These are phyloP conservation scores for Pammene aurita DNA, from an alignment of 2,888 invertebrate species.

Conservation along the genomic window DNA sequence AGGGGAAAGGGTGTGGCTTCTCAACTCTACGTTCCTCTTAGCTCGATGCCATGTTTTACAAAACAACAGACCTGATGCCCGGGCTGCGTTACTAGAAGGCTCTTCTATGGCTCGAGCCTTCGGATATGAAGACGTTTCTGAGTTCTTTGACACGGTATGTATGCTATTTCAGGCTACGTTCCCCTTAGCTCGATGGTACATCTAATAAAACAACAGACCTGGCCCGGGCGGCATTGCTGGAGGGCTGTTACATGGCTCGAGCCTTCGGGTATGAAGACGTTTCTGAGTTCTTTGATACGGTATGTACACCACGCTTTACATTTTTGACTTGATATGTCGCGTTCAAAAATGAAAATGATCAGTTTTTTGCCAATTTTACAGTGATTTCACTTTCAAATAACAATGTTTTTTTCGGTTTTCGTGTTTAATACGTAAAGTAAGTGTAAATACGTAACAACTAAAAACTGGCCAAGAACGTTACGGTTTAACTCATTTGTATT, in stretches of 20 bases:
- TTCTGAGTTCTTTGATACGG: slow-evolving; percentile 72
- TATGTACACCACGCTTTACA: no score
- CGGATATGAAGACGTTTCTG: slow-evolving; percentile 61
- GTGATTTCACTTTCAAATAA: no score
- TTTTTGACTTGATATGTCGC: no score
- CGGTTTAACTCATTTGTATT: not conserved
- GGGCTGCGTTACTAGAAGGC: slow-evolving; percentile 68
- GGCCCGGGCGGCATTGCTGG: slow-evolving; percentile 69
- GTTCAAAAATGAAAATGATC: no score
- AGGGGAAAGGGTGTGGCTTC: slow-evolving; percentile 63
- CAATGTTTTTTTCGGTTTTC: no score
- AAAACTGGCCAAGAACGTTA: no score
- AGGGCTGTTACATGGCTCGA: slow-evolving; percentile 59
- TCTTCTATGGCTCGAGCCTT: slow-evolving; percentile 56
- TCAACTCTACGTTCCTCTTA: slow-evolving; percentile 70
- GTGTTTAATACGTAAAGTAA: no score
- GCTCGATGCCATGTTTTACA: slow-evolving; percentile 72
- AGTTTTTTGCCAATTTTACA: no score
- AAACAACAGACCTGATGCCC: slow-evolving; percentile 72
- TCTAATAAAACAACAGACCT: slow-evolving; percentile 72
- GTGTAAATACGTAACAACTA: no score
- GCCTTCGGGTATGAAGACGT: slow-evolving; percentile 61
- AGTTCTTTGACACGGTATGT: slow-evolving; percentile 72
- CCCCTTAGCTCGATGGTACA: slow-evolving; percentile 69
- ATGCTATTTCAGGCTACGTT: slow-evolving; percentile 63